Evolutionary conservation across 2,113 vertebrate species (phyloP), one percentile per base, ranked within the genome.

Genomic region (Chionomys nivalis): DNA sequence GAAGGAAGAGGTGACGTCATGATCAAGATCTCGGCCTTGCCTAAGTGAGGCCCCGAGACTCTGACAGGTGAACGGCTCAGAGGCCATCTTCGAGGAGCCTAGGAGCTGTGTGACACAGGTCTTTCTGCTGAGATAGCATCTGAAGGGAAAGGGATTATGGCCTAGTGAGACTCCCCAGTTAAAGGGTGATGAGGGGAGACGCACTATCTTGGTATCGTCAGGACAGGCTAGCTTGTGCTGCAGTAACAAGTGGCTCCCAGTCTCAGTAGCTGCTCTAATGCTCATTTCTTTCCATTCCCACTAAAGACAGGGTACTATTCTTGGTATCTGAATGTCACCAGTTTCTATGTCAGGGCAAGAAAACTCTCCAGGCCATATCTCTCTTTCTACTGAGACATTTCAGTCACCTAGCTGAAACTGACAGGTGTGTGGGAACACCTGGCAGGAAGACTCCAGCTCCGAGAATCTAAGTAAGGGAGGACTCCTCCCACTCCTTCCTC

Each of bases 1-100:
- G 79, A 55, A 16, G 42, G 21, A 4, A 14, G 66, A 4, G 3
- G 19, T 19, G 39, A 7, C 0, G 1, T 21, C 1, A 23, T 5
- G 12, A n/a, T 28, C 26, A 66, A 47, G 47, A 47, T 1, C 16
- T n/a, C 14, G 12, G 58, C 24, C 7, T 17, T 36, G 42, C 75
- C 49, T 61, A 70, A 2, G 10, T 16, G 79, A 87, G 31, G 42
- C 10, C 39, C 12, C 33, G 19, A 21, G 33, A 42, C 10, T 44
- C 16, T 63, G 55, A 26, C 36, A 58, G 65, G 23, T 68, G 47
- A 85, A 2, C 2, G 65, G 6, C 49, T 73, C 63, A 3, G 28
- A 73, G 24, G 44, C 82, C 26, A 7, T 23, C 39, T 26, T 39
- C n/a, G 47, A 55, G 77, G 72, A 90, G 23, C 23, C 36, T 7